phyloP scores from a whole-genome alignment of 2,888 invertebrate species.

The Diarsia mendica region DNA sequence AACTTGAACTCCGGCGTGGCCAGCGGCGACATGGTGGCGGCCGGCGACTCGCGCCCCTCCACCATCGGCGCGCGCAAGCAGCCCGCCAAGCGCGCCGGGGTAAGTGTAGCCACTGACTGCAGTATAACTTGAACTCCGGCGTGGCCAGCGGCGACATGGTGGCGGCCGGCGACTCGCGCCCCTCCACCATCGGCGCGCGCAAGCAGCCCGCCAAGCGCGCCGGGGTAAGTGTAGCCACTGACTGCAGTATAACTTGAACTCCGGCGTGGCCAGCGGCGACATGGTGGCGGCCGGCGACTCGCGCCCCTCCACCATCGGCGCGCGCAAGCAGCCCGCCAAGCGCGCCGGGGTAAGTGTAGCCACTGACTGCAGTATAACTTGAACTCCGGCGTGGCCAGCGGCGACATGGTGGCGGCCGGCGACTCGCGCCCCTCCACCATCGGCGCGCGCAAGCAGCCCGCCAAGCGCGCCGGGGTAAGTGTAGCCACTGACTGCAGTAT shows the following conservation, averaged over 20 bases:
- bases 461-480: conserved; percentile 32
- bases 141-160: conserved; percentile 56
- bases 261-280: conserved; percentile 57
- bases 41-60: conserved; percentile 61
- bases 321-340: conserved; percentile 54
- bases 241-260: neutral
- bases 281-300: conserved; percentile 58
- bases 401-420: conserved; percentile 44
- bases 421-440: conserved; percentile 62
- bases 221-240: conserved; percentile 16
- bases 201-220: conserved; percentile 37
- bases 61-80: conserved; percentile 60
- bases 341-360: conserved; percentile 19
- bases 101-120: neutral
- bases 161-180: conserved; percentile 59
- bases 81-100: conserved; percentile 32
- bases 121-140: conserved; percentile 5
- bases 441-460: conserved; percentile 55
- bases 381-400: conserved; percentile 57
- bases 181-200: conserved; percentile 61
- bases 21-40: conserved; percentile 57
- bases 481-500: neutral
- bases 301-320: conserved; percentile 58
- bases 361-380: neutral
- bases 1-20: conserved; percentile 27